phyloP scores from a whole-genome alignment of 1,140 invertebrate species.

The Drosophila saltans region DNA sequence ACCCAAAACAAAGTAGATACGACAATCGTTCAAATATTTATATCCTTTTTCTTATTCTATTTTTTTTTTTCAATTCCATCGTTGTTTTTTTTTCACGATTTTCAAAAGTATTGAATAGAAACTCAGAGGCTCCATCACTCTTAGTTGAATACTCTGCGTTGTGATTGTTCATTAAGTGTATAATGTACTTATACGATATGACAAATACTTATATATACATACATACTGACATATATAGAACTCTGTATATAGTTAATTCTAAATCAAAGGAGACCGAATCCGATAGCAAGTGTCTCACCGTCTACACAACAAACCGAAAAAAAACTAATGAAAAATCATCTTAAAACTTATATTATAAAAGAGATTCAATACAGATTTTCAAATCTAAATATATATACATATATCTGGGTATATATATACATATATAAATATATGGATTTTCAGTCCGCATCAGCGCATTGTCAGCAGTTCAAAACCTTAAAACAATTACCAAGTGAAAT shows the following conservation, averaged over 20 bases:
- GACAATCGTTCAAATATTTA: slow-evolving; percentile 71
- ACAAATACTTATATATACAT: slow-evolving; percentile 26
- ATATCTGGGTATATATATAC: slow-evolving; percentile 1
- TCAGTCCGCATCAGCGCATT: slow-evolving; percentile 21
- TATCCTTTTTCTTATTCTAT: slow-evolving; percentile 20
- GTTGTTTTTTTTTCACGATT: not conserved
- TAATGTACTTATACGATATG: slow-evolving; percentile 50
- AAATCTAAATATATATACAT: slow-evolving; percentile 4
- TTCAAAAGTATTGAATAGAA: slow-evolving; percentile 51
- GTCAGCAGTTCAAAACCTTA: slow-evolving; percentile 38
- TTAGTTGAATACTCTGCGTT: slow-evolving; percentile 82
- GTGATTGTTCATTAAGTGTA: slow-evolving; percentile 82
- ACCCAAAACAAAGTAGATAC: slow-evolving; percentile 56
- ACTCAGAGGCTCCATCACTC: slow-evolving; percentile 57
- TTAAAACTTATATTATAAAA: not conserved
- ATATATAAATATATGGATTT: slow-evolving; percentile 22
- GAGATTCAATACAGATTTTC: not conserved
- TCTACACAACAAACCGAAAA: not conserved
- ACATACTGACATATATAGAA: slow-evolving; percentile 36
- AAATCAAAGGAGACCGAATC: not conserved
- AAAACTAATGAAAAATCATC: not conserved
- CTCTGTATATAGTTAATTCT: slow-evolving; percentile 30
- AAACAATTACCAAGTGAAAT: slow-evolving; percentile 24
- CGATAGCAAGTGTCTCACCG: slow-evolving; percentile 2
- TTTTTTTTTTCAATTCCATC: slow-evolving; percentile 28